Conservation (phyloP, 92 coral and sea anemone genomes). For the Desmophyllum pertusum region DNA sequence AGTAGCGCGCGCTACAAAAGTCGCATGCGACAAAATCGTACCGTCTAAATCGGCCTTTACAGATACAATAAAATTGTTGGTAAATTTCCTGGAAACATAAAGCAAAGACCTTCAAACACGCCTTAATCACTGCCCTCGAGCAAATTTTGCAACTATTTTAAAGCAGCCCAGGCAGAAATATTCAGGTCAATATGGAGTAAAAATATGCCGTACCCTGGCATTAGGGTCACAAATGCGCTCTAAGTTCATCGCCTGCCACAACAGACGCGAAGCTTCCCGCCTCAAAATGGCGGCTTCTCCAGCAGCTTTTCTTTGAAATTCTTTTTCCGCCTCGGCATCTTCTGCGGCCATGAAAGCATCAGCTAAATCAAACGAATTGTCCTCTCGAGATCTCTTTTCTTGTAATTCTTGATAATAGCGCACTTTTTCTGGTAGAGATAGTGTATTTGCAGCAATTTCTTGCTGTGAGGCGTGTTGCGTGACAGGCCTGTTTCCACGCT, state of each 20-base stretch:
- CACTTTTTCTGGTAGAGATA: slow-evolving; percentile 15
- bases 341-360: slow-evolving; percentile 60
- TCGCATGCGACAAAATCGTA: too few species aligned
- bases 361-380: slow-evolving; percentile 55
- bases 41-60: too few species aligned
- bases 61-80: too few species aligned
- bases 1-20: too few species aligned
- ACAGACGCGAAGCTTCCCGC: slow-evolving; percentile 85
- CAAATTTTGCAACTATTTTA: neutral
- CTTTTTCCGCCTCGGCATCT: slow-evolving; percentile 59
- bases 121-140: too few species aligned
- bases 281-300: slow-evolving; percentile 90
- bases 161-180: neutral
- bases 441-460: neutral
- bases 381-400: slow-evolving; percentile 6
- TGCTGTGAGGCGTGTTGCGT: neutral
- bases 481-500: neutral
- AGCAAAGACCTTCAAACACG: neutral
- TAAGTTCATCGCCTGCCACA: slow-evolving; percentile 87
- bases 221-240: slow-evolving; percentile 90
- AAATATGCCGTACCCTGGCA: slow-evolving; percentile 80
- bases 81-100: neutral
- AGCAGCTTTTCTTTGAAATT: slow-evolving; percentile 72
- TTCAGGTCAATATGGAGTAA: slow-evolving; percentile 50
- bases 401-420: slow-evolving; percentile 22